These are phyloP conservation scores for Actinemys pallida DNA, from an alignment of 2,113 vertebrate species.

Conservation along the genomic window DNA sequence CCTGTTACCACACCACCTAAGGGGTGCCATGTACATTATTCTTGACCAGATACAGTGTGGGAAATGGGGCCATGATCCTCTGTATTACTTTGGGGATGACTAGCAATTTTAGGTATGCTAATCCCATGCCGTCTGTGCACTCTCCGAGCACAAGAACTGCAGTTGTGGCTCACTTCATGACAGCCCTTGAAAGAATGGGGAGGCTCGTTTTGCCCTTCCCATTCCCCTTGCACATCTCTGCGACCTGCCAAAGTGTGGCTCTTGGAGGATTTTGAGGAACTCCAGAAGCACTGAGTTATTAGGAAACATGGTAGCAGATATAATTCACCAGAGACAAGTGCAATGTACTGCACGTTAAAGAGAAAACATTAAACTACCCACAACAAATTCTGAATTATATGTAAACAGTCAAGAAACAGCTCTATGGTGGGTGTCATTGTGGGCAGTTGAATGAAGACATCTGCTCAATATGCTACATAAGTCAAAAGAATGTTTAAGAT, in stretches of 20 bases:
- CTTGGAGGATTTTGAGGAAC: not conserved
- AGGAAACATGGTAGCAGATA: not conserved
- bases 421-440: not conserved
- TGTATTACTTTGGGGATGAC: not conserved
- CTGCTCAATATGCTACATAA: not conserved
- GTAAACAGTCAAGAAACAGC: not conserved
- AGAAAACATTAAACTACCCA: not conserved
- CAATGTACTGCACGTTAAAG: not conserved
- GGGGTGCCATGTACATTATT: not conserved
- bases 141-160: not conserved
- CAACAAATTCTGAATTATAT: not conserved
- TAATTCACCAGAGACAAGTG: not conserved
- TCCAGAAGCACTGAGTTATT: not conserved
- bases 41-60: not conserved
- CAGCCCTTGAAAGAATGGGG: not conserved
- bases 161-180: not conserved
- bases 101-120: not conserved
- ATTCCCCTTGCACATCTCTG: not conserved
- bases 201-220: not conserved
- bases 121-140: not conserved
- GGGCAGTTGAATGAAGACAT: not conserved
- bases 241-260: not conserved
- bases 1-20: not conserved
- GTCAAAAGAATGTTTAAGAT: not conserved
- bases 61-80: not conserved